phyloP scores from a whole-genome alignment of 2,797 vertebrate genomes.

The Phyllotis vaccarum region DNA sequence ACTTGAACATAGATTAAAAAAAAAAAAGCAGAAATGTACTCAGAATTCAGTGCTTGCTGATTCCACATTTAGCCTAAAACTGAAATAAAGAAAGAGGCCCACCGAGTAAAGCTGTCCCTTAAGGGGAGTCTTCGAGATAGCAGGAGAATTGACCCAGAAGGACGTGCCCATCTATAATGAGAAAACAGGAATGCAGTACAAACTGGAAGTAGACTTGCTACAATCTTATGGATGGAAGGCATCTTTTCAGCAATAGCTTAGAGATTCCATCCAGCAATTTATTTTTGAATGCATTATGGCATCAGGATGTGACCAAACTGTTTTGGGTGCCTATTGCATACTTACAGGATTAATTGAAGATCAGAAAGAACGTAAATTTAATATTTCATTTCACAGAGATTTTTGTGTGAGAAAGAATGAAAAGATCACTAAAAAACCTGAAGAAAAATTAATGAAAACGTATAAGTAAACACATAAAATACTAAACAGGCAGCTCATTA shows the following conservation, averaged over 20 bases:
- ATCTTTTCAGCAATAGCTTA: background rate
- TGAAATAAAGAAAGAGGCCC: background rate
- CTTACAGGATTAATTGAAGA: background rate
- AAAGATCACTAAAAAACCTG: background rate
- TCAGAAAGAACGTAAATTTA: background rate
- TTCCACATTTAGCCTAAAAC: background rate
- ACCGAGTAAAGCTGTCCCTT: background rate
- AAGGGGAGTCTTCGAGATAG: background rate
- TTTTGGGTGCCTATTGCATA: background rate
- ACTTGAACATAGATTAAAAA: background rate
- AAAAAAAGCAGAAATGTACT: background rate
- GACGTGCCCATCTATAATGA: rapidly evolving
- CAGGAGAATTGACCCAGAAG: background rate
- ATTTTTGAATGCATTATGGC: background rate
- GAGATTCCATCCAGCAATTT: background rate
- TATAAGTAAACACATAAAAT: background rate
- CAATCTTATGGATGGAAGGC: background rate
- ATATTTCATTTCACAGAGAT: background rate
- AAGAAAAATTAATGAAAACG: background rate
- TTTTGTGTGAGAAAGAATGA: background rate
- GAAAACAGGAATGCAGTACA: background rate
- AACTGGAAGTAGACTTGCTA: background rate
- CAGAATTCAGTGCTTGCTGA: too few species aligned
- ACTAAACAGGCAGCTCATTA: background rate
- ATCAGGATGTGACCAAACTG: background rate